Base-by-base conservation (phyloP, 2,797 vertebrate genomes). In the Acanthurus leucopareius region DNA sequence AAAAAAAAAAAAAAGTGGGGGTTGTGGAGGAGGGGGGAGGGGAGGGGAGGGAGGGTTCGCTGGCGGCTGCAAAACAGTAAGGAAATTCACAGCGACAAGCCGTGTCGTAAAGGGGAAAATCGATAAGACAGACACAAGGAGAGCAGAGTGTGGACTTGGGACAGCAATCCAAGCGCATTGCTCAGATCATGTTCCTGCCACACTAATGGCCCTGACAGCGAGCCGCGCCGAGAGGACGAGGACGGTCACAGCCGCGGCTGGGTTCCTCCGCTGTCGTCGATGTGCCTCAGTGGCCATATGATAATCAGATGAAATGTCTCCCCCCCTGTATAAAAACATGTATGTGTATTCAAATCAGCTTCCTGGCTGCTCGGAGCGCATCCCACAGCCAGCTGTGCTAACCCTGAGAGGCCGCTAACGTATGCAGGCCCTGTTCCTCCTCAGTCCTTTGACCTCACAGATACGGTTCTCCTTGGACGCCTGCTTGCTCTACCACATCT, bases 101-200 rank as follows among this genome's bases (percentile, higher is more conserved):
- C 95, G 92, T 97, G 96, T 97, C 91, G 94, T 95, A 96, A 94
- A 93, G 96, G 96, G 96, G 95, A 95, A 98, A 99, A 99, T 99
- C 94, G 96, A 99, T 98, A 96, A 97, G 98, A 99, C 97, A 99
- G 97, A 97, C 97, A 96, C 96, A 95, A 94, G 95, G 96, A 96
- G 95, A 97, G 95, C 96, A 84, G 93, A 96, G 97, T 96, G 97
- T 96, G 95, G 97, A 96, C 96, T 96, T 69, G 96, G 97, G 98
- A 98, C 97, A 99, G 97, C 97, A 97, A 96, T 98, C 97, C 96
- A 95, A 98, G 96, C 96, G 94, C 97, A 98, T 99, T 97, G 97
- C 97, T 97, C 97, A 97, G 97, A 97, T 98, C 97, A 98, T 88
- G 94, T 94, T 96, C 95, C 94, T 75, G 86, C 97, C 94, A 89